phyloP scores from a whole-genome alignment of 1,140 invertebrate genomes.

The Arctopsyche grandis region DNA sequence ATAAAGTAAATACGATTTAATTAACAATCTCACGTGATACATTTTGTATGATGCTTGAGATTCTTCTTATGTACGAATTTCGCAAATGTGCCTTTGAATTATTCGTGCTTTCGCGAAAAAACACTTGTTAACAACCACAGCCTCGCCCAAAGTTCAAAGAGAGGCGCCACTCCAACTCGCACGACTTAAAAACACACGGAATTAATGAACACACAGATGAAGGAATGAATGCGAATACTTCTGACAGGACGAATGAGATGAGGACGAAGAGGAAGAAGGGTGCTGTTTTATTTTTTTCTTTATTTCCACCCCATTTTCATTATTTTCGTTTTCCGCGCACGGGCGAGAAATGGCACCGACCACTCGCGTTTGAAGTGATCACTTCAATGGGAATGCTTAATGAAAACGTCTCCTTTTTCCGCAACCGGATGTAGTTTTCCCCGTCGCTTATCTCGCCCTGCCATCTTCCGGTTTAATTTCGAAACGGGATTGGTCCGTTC shows the following conservation, averaged over 20 bases:
- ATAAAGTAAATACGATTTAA: too few species aligned
- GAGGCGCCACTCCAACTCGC: constrained; percentile 7
- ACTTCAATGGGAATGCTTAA: constrained; percentile 34
- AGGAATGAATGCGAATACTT: constrained; percentile 24
- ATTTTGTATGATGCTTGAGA: too few species aligned
- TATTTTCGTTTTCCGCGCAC: not conserved
- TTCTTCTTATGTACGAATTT: too few species aligned
- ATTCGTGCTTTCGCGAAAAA: constrained; percentile 16
- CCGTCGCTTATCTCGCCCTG: not conserved
- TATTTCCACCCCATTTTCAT: not conserved
- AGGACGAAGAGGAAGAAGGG: too few species aligned
- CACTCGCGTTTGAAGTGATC: constrained; percentile 3
- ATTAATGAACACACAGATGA: constrained; percentile 32
- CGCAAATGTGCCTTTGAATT: not conserved
- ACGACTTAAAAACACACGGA: constrained; percentile 29
- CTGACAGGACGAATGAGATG: not conserved
- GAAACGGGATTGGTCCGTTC: not conserved
- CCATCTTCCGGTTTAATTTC: constrained; percentile 4
- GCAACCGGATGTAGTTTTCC: not conserved
- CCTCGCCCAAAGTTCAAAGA: not conserved
- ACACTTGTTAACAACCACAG: not conserved
- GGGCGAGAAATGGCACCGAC: not conserved
- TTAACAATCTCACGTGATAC: too few species aligned
- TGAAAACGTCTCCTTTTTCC: constrained; percentile 18
- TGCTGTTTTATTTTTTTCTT: not conserved